Conservation (phyloP, 2,113 vertebrate genomes). For the Pseudois nayaur region DNA sequence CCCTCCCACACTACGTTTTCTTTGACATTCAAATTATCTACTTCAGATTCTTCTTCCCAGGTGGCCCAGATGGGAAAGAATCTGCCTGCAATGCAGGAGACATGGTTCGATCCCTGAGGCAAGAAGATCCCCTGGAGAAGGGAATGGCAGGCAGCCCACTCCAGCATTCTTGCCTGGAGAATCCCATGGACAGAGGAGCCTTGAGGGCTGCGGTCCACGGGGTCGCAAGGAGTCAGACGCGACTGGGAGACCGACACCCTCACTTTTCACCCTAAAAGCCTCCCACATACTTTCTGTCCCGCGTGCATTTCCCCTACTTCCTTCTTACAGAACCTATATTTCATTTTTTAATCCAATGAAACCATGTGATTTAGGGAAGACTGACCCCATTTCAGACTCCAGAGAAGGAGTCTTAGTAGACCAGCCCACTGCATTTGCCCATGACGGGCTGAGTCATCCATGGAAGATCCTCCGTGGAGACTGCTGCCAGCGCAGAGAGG, state of each 20-base stretch:
- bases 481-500: background rate
- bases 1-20: background rate
- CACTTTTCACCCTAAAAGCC: background rate
- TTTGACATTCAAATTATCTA: background rate
- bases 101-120: background rate
- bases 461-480: background rate
- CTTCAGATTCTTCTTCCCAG: background rate
- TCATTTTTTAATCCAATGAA: background rate
- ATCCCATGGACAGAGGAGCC: background rate
- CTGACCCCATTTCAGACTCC: background rate
- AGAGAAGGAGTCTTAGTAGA: background rate
- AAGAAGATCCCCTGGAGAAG: background rate
- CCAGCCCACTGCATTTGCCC: background rate
- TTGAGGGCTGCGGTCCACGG: fast-evolving
- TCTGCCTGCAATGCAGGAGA: background rate
- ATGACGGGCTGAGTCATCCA: background rate
- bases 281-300: background rate
- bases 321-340: background rate
- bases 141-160: background rate
- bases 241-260: fast-evolving
- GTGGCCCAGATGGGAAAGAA: background rate
- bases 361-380: background rate
- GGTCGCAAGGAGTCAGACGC: background rate
- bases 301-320: background rate
- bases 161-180: background rate